Percentiles rank a stretch among this genome's conserved stretches.
These are phyloP conservation scores for Pogona vitticeps DNA, from an alignment of 2,113 vertebrate genomes.

Conservation along the genomic window DNA sequence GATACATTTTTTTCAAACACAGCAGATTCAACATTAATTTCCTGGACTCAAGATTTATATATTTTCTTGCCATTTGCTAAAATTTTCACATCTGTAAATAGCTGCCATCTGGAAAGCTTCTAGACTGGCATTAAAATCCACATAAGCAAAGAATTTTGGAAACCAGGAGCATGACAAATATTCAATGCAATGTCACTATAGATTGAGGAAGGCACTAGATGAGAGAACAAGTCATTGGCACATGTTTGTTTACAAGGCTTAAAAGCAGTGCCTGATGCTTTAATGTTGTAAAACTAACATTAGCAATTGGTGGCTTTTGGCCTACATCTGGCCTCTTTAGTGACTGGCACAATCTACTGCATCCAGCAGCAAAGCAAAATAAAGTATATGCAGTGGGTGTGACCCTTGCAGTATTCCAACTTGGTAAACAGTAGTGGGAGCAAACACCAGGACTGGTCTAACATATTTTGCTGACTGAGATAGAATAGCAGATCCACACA, in stretches of 20 bases:
- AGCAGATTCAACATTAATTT: conserved; percentile 28
- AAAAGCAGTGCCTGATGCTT: not conserved
- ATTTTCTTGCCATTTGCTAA: conserved; percentile 27
- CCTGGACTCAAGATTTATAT: not conserved
- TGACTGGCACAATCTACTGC: not conserved
- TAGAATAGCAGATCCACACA: too few species aligned
- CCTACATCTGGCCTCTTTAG: not conserved
- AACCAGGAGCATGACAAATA: conserved; percentile 14
- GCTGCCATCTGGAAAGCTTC: conserved; percentile 1
- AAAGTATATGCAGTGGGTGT: not conserved
- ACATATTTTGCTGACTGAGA: too few species aligned
- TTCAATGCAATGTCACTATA: not conserved
- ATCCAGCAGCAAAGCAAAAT: not conserved
- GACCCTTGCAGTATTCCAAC: not conserved
- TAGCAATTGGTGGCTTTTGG: not conserved
- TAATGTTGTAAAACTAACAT: not conserved
- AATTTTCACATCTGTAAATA: conserved; percentile 16
- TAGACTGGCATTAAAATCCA: not conserved
- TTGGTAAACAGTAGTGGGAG: not conserved
- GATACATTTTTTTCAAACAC: not conserved
- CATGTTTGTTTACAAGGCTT: not conserved
- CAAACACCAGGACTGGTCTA: not conserved
- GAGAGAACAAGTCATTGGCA: not conserved
- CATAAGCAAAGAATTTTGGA: not conserved
- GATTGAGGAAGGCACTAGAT: not conserved